Base-by-base conservation (phyloP, 2,797 vertebrate species). In the Meda fulgida region DNA sequence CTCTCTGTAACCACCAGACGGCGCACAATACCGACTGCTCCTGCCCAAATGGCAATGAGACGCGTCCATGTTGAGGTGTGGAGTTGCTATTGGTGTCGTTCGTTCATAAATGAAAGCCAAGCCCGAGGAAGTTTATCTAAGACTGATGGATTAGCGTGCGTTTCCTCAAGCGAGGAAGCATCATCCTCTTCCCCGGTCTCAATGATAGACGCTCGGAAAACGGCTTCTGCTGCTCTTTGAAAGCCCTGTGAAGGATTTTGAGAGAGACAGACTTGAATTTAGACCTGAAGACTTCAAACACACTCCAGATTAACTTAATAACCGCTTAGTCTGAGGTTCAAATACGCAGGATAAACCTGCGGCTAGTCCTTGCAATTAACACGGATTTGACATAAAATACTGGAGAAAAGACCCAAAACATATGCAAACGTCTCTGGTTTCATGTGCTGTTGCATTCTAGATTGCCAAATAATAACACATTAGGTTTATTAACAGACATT, bases 31-130 rank as follows among this genome's bases (percentile, higher is more conserved):
- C 88, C 92, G 69, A 75, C 89, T 87, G 34, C 87, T 86, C 36
- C 85, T 65, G 38, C 88, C 18, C 19, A 90, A 85, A 63, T 87
- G 29, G 0, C 92, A 82, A 10, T 91, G 83, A 19, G 87, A 7
- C 89, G 89, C 21, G 92, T 92, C 85, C 94, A 94, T 80, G 90
- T 84, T 55, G 91, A 90, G 89, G 91, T 96, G 95, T 96, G 95
- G 46, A 53, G 46, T 53, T 13, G 60, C 26, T 63, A 26, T 26
- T 26, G 29, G 7, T 38, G 36, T 31, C 6, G 19, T 60, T 55
- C 14, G 51, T 38, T 55, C 51, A 21, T 43, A 81, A 21, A 63
- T 29, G n/a, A 72, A 63, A 82, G 38, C 53, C 80, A 63, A 31
- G 21, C 55, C 40, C 14, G 1, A 43, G 55, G 69, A 83, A 83